A percentile compares a stretch with the other conserved stretches of the same genome.
These are phyloP conservation scores for Drosophila nigrodunni DNA, from an alignment of 1,140 invertebrate species.

Conservation along the genomic window DNA sequence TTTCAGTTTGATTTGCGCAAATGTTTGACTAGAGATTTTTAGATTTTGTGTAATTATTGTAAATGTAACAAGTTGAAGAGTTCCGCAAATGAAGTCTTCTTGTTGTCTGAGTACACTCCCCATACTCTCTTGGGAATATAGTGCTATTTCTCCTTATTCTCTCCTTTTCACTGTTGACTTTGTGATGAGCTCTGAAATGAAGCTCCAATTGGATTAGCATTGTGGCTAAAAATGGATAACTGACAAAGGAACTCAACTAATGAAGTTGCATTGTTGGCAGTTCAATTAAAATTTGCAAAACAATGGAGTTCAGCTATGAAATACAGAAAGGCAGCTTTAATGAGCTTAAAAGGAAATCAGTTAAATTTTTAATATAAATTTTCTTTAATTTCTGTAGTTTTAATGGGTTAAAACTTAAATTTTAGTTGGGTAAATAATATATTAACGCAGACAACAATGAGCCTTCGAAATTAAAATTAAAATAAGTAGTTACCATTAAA, in stretches of 20 bases:
- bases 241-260: slow-evolving; percentile 36
- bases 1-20: slow-evolving; percentile 50
- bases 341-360: no score
- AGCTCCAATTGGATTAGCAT: slow-evolving; percentile 34
- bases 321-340: background rate
- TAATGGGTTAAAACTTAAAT: no score
- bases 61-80: slow-evolving; percentile 40
- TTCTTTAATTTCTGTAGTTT: no score
- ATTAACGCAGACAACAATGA: no score
- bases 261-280: slow-evolving; percentile 32
- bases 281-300: slow-evolving; percentile 20
- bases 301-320: no score
- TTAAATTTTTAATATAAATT: no score
- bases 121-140: slow-evolving; percentile 1
- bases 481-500: no score
- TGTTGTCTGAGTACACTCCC: background rate
- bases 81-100: slow-evolving; percentile 39
- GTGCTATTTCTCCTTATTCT: background rate
- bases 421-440: no score
- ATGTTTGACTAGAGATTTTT: slow-evolving; percentile 54
- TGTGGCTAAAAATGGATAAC: slow-evolving; percentile 11
- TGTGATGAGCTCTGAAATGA: slow-evolving; percentile 22
- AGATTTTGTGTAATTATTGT: slow-evolving; percentile 54
- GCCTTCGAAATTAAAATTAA: no score
- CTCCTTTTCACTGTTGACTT: slow-evolving; percentile 28